Evolutionary conservation across 2,797 vertebrate species (phyloP).

Genomic region (Petrocephalus schoutedeni): DNA sequence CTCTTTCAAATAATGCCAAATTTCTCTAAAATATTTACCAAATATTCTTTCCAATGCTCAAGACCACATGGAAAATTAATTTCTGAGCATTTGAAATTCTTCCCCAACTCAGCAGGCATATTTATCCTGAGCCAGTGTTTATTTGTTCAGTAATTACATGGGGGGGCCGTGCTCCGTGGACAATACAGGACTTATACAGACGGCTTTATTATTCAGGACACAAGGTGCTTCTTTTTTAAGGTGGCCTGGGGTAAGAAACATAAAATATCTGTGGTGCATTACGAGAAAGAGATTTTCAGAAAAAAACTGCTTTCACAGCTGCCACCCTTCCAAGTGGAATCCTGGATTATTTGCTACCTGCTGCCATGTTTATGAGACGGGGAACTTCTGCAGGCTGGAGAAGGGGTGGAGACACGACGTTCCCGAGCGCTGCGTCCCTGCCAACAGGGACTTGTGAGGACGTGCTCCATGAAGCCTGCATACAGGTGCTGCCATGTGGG

Average conservation of each 20-base stretch:
- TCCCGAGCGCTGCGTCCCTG: constrained; percentile 30
- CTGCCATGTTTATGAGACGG: constrained; percentile 10
- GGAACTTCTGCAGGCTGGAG: not conserved
- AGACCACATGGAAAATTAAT: constrained; percentile 65
- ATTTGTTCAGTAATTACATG: constrained; percentile 56
- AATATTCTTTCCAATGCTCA: constrained; percentile 60
- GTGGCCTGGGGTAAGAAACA: constrained; percentile 48
- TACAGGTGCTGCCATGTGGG: no score
- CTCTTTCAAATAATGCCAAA: constrained; percentile 58
- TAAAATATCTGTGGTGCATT: constrained; percentile 52
- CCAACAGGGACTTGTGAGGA: constrained; percentile 36
- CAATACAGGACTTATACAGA: constrained; percentile 57
- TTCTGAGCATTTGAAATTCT: constrained; percentile 55
- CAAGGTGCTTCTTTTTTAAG: constrained; percentile 50
- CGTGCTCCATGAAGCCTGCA: not conserved
- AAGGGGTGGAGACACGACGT: no score
- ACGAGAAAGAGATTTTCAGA: constrained; percentile 18
- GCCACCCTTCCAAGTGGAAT: constrained; percentile 52
- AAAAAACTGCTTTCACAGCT: constrained; percentile 14
- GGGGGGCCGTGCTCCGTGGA: constrained; percentile 49
- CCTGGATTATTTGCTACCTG: constrained; percentile 50
- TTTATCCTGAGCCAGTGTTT: constrained; percentile 55
- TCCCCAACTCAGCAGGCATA: constrained; percentile 47
- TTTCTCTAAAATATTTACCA: constrained; percentile 66
- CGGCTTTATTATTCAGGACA: constrained; percentile 53